Evolutionary conservation across 2,888 invertebrate species (phyloP).

Genomic region (Agapostemon virescens): DNA sequence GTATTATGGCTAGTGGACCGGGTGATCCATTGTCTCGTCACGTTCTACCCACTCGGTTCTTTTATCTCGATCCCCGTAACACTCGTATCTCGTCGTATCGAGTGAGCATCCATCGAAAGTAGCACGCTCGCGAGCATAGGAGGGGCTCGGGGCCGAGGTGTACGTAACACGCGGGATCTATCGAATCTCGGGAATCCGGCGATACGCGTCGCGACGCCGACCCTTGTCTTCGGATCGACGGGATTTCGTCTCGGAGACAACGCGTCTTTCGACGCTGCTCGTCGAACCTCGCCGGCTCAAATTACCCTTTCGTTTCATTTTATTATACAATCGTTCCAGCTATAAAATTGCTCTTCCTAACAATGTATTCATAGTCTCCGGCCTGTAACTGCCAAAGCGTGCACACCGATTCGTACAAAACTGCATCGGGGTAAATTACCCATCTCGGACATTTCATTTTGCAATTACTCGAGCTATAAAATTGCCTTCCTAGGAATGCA

Average conservation of each 20-base stretch:
- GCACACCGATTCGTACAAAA: too few relatives aligned
- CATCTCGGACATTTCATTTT: too few relatives aligned
- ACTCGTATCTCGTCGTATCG: constrained; percentile 77
- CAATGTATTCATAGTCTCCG: too few relatives aligned
- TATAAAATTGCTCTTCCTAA: too few relatives aligned
- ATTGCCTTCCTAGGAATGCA: too few relatives aligned
- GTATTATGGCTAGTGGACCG: constrained; percentile 79
- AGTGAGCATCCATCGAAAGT: constrained; percentile 80
- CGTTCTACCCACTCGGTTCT: constrained; percentile 80
- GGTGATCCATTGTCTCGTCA: constrained; percentile 80
- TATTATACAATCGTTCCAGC: too few relatives aligned
- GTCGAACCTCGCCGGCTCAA: neutral
- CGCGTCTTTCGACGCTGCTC: neutral
- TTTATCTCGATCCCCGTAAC: constrained; percentile 79
- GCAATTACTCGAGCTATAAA: too few relatives aligned
- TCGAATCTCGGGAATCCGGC: constrained; percentile 52
- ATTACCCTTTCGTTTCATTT: too few relatives aligned
- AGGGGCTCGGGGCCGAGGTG: constrained; percentile 49
- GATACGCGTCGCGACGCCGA: neutral
- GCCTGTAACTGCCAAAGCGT: too few relatives aligned
- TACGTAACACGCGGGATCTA: constrained; percentile 49
- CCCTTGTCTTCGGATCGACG: neutral
- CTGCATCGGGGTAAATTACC: too few relatives aligned
- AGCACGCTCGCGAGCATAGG: constrained; percentile 71
- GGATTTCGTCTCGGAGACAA: neutral